Base-by-base conservation (phyloP, 2,888 invertebrate species). In the Cheilosia grossa region DNA sequence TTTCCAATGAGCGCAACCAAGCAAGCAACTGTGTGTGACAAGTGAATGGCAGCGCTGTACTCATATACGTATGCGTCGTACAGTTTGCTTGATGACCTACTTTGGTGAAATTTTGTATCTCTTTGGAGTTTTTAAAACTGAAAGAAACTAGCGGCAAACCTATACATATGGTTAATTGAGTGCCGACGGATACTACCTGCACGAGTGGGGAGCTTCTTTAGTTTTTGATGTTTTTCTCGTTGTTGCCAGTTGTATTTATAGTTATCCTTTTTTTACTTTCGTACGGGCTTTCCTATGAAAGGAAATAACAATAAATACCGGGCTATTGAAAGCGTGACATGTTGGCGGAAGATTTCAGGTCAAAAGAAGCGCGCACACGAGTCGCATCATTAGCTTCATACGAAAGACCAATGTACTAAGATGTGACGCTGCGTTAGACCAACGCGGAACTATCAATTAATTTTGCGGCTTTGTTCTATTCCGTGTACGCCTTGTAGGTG, bases 21-120 rank as follows among this genome's bases (percentile, higher is more conserved):
- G 27, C 54, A 61, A 53, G 56, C 47, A 59, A 77, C 77, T 54
- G 33, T 83, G 33, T 83, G 79, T 79, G 79, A 79, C 82, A 79
- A 69, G 73, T 73, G 79, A 82, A 73, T 82, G 79, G 79, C 63
- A 74, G 67, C 58, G 33, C 21, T 72, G 61, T 61, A 40, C 30
- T 9, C 2, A 33, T 13, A 37, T 37, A 40, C 40, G 19, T 51
- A 67, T n/a, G n/a, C 66, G 21, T 24, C 24, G 24, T 24, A 24
- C 24, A 24, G 54, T 61, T 54, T 51, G 66, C 73, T 83, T 53
- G 79, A 74, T 79, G 82, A 83, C 82, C 82, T 83, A 83, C 79
- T 79, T 83, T 24, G 63, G 27, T 64, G 63, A 42, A 73, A 69
- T 73, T 79, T 73, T 63, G 10, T 67, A 44, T 79, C 37, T 73